These are phyloP conservation scores for Drosophila punjabiensis DNA, from an alignment of 1,140 invertebrate genomes.

Conservation along the genomic window DNA sequence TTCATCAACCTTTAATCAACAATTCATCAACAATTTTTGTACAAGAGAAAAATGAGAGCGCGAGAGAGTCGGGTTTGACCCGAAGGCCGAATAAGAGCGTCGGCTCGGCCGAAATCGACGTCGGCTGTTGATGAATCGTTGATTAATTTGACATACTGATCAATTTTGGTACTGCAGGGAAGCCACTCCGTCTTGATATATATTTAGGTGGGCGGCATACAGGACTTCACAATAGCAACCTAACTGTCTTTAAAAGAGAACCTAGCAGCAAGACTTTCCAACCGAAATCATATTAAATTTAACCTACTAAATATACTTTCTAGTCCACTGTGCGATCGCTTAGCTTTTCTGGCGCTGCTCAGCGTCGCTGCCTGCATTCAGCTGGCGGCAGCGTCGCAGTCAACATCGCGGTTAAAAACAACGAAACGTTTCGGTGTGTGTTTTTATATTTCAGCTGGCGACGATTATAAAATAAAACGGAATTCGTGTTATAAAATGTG, in stretches of 20 bases:
- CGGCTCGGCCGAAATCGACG: too few relatives aligned
- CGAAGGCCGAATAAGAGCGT: too few relatives aligned
- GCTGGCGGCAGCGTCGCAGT: constrained; percentile 61
- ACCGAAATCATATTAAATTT: too few relatives aligned
- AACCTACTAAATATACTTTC: neutral
- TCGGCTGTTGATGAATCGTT: too few relatives aligned
- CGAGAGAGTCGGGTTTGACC: too few relatives aligned
- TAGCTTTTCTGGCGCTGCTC: constrained; percentile 33
- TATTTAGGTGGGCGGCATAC: neutral
- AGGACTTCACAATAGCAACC: neutral
- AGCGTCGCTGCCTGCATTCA: constrained; percentile 29
- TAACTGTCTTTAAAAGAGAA: too few relatives aligned
- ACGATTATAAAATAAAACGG: constrained; percentile 32
- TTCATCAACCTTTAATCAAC: too few relatives aligned
- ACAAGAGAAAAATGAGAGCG: too few relatives aligned
- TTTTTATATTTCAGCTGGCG: constrained; percentile 18
- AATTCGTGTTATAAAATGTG: constrained; percentile 36
- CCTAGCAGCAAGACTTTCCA: neutral
- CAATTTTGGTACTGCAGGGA: too few relatives aligned
- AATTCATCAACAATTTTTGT: too few relatives aligned
- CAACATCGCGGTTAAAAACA: constrained; percentile 50
- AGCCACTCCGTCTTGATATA: neutral
- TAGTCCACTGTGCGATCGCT: constrained; percentile 37
- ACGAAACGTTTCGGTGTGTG: constrained; percentile 31
- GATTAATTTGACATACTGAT: too few relatives aligned